These are phyloP conservation scores for Pyrgilauda ruficollis DNA, from an alignment of 2,113 vertebrate genomes.

Conservation along the genomic window DNA sequence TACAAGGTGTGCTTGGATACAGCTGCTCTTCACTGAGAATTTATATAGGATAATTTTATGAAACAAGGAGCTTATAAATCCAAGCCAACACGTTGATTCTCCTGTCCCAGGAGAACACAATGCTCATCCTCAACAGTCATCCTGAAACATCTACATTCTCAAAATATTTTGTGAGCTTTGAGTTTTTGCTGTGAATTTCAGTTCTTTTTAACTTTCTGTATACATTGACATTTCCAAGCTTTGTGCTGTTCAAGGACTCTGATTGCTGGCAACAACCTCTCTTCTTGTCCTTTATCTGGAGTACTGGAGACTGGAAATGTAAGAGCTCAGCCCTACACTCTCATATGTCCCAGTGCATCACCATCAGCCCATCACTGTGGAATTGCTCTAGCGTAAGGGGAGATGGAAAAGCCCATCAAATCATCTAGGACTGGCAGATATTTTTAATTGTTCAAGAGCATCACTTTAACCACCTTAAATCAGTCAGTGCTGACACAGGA, in stretches of 20 bases:
- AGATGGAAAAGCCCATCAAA: not conserved
- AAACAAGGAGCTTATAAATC: not conserved
- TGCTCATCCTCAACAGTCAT: not conserved
- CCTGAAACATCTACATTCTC: not conserved
- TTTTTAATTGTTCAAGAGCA: slow-evolving; percentile 10
- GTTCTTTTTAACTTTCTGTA: not conserved
- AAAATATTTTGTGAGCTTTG: not conserved
- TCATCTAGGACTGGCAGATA: not conserved
- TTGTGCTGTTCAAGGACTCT: not conserved
- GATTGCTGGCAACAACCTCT: not conserved
- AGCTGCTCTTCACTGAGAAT: not conserved
- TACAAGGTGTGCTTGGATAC: not conserved
- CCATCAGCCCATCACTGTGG: not conserved
- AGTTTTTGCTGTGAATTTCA: not conserved
- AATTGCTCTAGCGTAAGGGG: not conserved
- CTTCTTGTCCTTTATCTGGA: not conserved
- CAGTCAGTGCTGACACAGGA: not conserved
- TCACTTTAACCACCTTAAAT: not conserved
- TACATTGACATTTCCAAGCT: not conserved
- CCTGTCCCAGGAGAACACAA: not conserved
- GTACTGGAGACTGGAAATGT: not conserved
- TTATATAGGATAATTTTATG: not conserved
- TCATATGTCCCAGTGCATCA: not conserved
- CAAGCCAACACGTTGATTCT: not conserved
- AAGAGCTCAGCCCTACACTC: not conserved